A percentile compares a stretch with the other conserved stretches of the same genome.
Conservation (phyloP, 2,797 vertebrate genomes). For the Chaetophractus vellerosus region DNA sequence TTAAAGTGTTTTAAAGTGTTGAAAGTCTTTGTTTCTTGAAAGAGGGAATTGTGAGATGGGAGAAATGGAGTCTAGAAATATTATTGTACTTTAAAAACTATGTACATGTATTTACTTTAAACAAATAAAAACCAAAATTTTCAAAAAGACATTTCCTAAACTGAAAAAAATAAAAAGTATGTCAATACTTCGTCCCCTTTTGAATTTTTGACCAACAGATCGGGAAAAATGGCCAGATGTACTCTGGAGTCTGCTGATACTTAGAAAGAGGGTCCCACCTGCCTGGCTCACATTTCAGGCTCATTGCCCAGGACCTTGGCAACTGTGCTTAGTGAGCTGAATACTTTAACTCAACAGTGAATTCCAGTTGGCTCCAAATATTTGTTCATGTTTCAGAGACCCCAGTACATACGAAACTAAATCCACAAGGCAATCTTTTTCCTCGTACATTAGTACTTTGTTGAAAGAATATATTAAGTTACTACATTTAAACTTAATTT, state of each 20-base stretch:
- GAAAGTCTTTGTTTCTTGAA: constrained; percentile 28
- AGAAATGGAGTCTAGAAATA: background rate
- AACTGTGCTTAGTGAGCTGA: constrained; percentile 61
- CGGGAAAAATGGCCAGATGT: background rate
- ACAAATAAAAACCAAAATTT: constrained; percentile 41
- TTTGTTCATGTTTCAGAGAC: constrained; percentile 79
- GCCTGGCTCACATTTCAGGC: constrained; percentile 53
- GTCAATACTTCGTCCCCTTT: background rate
- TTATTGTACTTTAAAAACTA: constrained; percentile 36
- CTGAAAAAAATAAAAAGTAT: background rate
- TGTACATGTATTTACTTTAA: background rate
- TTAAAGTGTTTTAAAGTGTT: constrained; percentile 8
- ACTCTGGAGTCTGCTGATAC: constrained; percentile 1
- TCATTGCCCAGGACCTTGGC: constrained; percentile 65
- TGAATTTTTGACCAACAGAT: background rate
- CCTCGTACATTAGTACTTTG: constrained; percentile 74
- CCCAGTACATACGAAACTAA: constrained; percentile 69
- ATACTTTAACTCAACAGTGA: constrained; percentile 66
- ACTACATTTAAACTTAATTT: constrained; percentile 75
- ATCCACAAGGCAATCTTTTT: constrained; percentile 75
- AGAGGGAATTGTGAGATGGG: constrained; percentile 24
- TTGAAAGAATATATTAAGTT: constrained; percentile 74
- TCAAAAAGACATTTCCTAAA: constrained; percentile 48
- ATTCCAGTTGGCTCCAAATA: constrained; percentile 73
- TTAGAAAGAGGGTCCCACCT: constrained; percentile 54